Evolutionary conservation across 2,888 invertebrate genomes (phyloP).

Genomic region (Drosophila engyochracea): DNA sequence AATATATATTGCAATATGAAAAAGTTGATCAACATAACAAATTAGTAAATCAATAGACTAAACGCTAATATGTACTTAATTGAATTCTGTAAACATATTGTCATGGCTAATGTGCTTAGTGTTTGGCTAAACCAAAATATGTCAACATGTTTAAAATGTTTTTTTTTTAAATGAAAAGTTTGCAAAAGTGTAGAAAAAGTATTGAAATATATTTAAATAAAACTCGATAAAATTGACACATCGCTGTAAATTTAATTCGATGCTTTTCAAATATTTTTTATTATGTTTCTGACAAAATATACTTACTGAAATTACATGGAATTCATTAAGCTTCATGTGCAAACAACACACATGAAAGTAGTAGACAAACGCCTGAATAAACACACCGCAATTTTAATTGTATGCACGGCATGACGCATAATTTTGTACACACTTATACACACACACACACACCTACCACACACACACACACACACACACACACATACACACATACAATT

Average conservation of each 20-base stretch:
- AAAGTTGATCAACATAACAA: background rate
- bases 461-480: conserved; percentile 5
- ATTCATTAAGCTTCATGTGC: conserved; percentile 42
- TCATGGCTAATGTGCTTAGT: background rate
- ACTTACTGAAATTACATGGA: conserved; percentile 23
- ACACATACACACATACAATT: conserved; percentile 1
- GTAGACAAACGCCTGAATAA: conserved; percentile 55
- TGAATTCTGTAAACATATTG: background rate
- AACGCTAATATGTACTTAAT: background rate
- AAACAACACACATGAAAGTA: background rate
- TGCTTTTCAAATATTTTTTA: background rate
- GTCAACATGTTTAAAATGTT: background rate
- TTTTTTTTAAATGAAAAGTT: background rate
- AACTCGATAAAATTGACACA: background rate
- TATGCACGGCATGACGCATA: conserved; percentile 56
- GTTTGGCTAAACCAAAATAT: background rate
- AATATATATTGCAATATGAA: background rate
- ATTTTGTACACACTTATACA: conserved; percentile 31
- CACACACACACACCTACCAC: conserved; percentile 8
- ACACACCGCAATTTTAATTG: conserved; percentile 52
- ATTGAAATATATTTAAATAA: background rate
- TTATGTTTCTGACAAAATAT: conserved; percentile 1
- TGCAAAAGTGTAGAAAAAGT: background rate
- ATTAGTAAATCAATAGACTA: background rate
- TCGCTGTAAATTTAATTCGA: background rate